A percentile compares a stretch with the other conserved stretches of the same genome.
Conservation (phyloP, 2,888 invertebrate species). For the Lasioglossum oenotherae region DNA sequence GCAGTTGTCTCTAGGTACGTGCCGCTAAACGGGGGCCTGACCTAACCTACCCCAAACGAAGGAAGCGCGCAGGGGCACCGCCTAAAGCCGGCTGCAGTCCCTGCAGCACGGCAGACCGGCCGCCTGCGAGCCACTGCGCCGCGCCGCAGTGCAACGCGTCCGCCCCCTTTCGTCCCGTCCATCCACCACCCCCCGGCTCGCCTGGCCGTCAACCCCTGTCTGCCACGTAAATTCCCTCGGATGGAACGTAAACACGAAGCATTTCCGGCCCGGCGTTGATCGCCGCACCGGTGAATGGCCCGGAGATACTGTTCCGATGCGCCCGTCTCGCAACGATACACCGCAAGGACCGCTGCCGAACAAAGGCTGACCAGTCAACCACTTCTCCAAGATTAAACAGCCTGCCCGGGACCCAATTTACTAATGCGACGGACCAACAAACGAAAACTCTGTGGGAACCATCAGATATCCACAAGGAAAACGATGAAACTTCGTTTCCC, state of each 20-base stretch:
- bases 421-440: conserved; percentile 71
- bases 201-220: conserved; percentile 37
- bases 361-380: conserved; percentile 59
- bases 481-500: too few relatives aligned
- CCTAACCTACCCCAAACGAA: conserved; percentile 68
- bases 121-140: conserved; percentile 20
- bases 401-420: conserved; percentile 79
- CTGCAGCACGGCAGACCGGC: conserved; percentile 39
- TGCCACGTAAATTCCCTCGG: conserved; percentile 22
- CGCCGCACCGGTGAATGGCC: background rate
- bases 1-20: conserved; percentile 24
- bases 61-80: conserved; percentile 47
- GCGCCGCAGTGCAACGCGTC: conserved; percentile 31
- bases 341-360: too few relatives aligned
- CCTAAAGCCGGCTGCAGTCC: conserved; percentile 51
- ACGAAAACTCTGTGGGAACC: background rate
- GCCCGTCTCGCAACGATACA: background rate
- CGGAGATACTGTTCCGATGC: background rate
- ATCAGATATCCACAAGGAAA: background rate
- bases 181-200: conserved; percentile 21
- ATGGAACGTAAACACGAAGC: conserved; percentile 42
- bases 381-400: too few relatives aligned
- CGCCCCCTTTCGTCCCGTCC: conserved; percentile 45
- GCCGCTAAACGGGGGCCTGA: conserved; percentile 40
- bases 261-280: background rate